Conservation (phyloP, 64 coral and sea anemone genomes). For the Montipora capricornis region DNA sequence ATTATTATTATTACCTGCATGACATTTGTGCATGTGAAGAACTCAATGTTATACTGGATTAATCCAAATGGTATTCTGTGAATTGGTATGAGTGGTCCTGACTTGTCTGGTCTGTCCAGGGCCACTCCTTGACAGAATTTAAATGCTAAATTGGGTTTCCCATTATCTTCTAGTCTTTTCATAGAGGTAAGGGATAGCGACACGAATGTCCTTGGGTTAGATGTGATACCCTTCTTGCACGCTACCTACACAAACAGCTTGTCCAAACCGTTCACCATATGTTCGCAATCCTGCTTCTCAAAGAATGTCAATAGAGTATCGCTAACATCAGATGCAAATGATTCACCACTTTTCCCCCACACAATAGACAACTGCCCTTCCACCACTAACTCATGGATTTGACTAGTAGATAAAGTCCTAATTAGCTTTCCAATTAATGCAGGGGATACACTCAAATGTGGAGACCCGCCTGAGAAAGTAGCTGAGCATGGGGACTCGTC, state of each 20-base stretch:
- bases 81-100: constrained; percentile 12
- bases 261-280: not conserved
- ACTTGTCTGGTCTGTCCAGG: constrained; percentile 23
- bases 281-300: no score
- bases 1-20: constrained; percentile 17
- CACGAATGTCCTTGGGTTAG: not conserved
- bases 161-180: not conserved
- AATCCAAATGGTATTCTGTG: constrained; percentile 65
- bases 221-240: not conserved
- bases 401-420: not conserved
- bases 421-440: not conserved
- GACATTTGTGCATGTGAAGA: constrained; percentile 67
- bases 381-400: not conserved
- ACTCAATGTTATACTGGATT: constrained; percentile 51
- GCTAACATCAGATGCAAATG: not conserved
- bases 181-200: constrained; percentile 2
- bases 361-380: not conserved
- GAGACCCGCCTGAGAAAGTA: not conserved
- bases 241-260: not conserved
- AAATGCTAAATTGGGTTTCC: constrained; percentile 3
- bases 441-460: not conserved
- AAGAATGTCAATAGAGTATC: not conserved
- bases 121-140: constrained; percentile 34
- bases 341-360: no score
- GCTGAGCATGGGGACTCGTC: not conserved